A percentile compares a stretch with the other conserved stretches of the same genome.
Evolutionary conservation across 1,140 invertebrate species (phyloP).

Genomic region (Dendroctonus valens): DNA sequence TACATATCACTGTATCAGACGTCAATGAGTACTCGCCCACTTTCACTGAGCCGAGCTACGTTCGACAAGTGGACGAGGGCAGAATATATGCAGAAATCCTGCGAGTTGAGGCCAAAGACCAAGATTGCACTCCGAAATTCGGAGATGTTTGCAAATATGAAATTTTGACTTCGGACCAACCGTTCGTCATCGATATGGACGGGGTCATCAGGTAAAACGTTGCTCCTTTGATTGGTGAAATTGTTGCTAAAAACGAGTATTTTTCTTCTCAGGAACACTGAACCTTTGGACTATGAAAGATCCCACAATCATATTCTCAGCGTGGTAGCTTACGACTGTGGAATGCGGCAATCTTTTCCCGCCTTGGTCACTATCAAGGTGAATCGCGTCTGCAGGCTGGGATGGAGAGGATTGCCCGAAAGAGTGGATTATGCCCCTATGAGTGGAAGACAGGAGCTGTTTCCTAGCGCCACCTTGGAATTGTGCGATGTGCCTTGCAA

Average conservation of each 20-base stretch:
- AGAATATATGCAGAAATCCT: slow-evolving; percentile 86
- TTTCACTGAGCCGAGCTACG: slow-evolving; percentile 85
- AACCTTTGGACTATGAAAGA: slow-evolving; percentile 84
- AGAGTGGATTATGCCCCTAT: slow-evolving; percentile 89
- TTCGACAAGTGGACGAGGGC: slow-evolving; percentile 88
- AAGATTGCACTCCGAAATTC: slow-evolving; percentile 88
- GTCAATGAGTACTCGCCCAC: slow-evolving; percentile 92
- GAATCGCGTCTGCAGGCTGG: slow-evolving; percentile 57
- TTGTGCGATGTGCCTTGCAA: slow-evolving; percentile 84
- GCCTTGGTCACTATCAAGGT: slow-evolving; percentile 95
- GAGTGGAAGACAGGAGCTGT: slow-evolving; percentile 72
- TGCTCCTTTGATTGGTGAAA: background rate
- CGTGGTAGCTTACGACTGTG: slow-evolving; percentile 95
- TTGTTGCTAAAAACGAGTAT: background rate
- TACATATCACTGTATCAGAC: slow-evolving; percentile 93
- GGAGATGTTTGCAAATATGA: slow-evolving; percentile 96
- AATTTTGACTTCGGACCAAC: slow-evolving; percentile 84
- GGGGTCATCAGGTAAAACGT: slow-evolving; percentile 74
- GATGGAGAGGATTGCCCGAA: slow-evolving; percentile 76
- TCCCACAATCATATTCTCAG: slow-evolving; percentile 95
- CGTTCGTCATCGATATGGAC: slow-evolving; percentile 90
- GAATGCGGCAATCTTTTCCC: slow-evolving; percentile 84
- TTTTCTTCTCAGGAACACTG: slow-evolving; percentile 67
- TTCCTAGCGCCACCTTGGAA: slow-evolving; percentile 82
- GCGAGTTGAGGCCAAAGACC: slow-evolving; percentile 84